These are phyloP conservation scores for Heliconius eleuchia DNA, from an alignment of 1,140 invertebrate genomes.

Conservation along the genomic window DNA sequence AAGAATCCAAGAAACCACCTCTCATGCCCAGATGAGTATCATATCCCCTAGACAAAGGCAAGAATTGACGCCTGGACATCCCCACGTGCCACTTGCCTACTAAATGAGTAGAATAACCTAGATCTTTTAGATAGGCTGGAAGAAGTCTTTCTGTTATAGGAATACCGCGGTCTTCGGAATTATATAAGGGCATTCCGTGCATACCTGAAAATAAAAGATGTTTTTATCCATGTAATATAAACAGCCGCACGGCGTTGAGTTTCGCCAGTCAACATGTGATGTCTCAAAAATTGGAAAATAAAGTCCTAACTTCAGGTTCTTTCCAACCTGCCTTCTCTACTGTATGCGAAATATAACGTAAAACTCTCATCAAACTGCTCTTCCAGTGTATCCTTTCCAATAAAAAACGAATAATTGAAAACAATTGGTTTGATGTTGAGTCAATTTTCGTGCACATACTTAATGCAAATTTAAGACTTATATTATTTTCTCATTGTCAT, in stretches of 20 bases:
- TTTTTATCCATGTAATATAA: neutral
- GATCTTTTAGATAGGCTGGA: conserved; percentile 87
- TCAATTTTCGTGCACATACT: too few species aligned
- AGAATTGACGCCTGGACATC: conserved; percentile 85
- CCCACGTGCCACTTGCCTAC: conserved; percentile 96
- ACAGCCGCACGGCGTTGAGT: too few species aligned
- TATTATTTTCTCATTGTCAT: too few species aligned
- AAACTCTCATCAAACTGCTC: too few species aligned
- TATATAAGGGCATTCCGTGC: conserved; percentile 89
- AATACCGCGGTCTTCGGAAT: conserved; percentile 87
- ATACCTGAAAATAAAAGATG: conserved; percentile 82
- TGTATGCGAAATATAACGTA: too few species aligned
- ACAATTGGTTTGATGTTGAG: too few species aligned
- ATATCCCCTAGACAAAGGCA: conserved; percentile 90
- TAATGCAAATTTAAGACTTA: too few species aligned
- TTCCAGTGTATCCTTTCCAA: too few species aligned
- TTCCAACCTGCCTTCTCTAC: too few species aligned
- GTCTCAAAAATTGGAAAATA: neutral
- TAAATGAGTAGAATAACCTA: conserved; percentile 90
- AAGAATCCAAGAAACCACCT: conserved; percentile 92
- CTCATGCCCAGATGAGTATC: conserved; percentile 92
- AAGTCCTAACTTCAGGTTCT: neutral
- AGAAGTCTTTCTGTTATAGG: conserved; percentile 86
- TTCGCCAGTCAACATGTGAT: too few species aligned
- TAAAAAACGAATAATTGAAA: too few species aligned